Conservation (phyloP, 2,113 vertebrate genomes). For the Coptodon bakossiorum region DNA sequence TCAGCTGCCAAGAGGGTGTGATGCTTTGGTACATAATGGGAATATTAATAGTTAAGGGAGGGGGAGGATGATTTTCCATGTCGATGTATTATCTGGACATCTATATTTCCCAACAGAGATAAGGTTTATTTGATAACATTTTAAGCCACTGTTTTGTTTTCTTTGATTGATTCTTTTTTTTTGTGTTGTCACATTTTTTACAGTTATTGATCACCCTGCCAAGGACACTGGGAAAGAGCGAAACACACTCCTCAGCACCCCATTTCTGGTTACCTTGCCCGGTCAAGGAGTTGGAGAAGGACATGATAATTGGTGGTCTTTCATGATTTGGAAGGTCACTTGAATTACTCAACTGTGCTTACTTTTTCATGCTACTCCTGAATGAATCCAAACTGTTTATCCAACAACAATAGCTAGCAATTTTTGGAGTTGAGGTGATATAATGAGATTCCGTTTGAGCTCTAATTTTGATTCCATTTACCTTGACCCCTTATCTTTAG, state of each 20-base stretch:
- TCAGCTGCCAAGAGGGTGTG: neutral
- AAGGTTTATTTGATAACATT: neutral
- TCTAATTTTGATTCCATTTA: neutral
- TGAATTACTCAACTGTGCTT: neutral
- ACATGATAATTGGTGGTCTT: neutral
- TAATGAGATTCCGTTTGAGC: neutral
- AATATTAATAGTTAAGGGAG: neutral
- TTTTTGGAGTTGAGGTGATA: neutral
- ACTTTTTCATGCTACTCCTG: neutral
- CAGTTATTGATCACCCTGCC: constrained; percentile 19
- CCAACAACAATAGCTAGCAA: neutral
- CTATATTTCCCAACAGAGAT: neutral
- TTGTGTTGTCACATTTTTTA: neutral
- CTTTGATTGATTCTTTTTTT: neutral
- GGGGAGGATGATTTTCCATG: neutral
- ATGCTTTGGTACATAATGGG: neutral
- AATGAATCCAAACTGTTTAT: neutral
- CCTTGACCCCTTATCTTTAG: neutral
- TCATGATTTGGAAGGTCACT: neutral
- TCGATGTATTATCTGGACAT: neutral
- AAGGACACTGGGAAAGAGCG: neutral
- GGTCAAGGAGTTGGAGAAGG: neutral
- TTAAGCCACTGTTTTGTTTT: neutral
- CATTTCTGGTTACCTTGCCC: neutral
- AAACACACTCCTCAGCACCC: neutral